Conservation (phyloP, 2,113 vertebrate species). For the Tragelaphus imberbis region DNA sequence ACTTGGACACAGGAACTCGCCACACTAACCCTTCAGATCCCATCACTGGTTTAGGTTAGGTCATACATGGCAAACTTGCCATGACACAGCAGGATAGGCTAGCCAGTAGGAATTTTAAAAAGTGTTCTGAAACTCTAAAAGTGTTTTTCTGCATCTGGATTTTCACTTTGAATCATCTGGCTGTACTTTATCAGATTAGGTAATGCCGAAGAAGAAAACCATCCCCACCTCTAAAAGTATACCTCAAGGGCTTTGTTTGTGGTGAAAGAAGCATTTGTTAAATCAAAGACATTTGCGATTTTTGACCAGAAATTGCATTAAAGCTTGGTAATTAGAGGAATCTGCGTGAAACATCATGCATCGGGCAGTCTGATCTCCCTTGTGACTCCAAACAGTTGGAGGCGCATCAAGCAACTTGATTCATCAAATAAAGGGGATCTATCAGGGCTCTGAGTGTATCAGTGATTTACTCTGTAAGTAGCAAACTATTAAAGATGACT, state of each 20-base stretch:
- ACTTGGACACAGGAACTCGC: background rate
- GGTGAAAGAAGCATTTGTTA: slow-evolving; percentile 52
- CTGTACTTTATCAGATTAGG: slow-evolving; percentile 68
- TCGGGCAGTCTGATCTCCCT: background rate
- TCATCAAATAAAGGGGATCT: slow-evolving; percentile 31
- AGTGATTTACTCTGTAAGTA: slow-evolving; percentile 54
- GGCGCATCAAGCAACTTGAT: slow-evolving; percentile 12
- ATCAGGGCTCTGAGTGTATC: slow-evolving; percentile 42
- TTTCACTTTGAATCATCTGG: slow-evolving; percentile 60
- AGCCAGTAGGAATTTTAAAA: background rate
- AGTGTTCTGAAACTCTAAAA: slow-evolving; percentile 27
- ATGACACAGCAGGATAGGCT: background rate
- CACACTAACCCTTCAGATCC: background rate
- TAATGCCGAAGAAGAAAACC: slow-evolving; percentile 45
- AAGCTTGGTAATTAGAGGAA: slow-evolving; percentile 57
- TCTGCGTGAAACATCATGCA: slow-evolving; percentile 48
- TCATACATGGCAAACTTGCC: background rate
- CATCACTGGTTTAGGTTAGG: background rate
- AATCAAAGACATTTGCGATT: slow-evolving; percentile 60
- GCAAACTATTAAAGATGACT: background rate
- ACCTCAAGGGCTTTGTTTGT: slow-evolving; percentile 56
- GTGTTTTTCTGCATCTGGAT: slow-evolving; percentile 40
- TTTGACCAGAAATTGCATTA: slow-evolving; percentile 52
- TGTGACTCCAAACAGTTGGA: slow-evolving; percentile 30
- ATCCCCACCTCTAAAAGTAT: slow-evolving; percentile 49